Evolutionary conservation across 2,797 vertebrate species (phyloP), one percentile per base, ranked within the genome.

Genomic region (Microhierax caerulescens): DNA sequence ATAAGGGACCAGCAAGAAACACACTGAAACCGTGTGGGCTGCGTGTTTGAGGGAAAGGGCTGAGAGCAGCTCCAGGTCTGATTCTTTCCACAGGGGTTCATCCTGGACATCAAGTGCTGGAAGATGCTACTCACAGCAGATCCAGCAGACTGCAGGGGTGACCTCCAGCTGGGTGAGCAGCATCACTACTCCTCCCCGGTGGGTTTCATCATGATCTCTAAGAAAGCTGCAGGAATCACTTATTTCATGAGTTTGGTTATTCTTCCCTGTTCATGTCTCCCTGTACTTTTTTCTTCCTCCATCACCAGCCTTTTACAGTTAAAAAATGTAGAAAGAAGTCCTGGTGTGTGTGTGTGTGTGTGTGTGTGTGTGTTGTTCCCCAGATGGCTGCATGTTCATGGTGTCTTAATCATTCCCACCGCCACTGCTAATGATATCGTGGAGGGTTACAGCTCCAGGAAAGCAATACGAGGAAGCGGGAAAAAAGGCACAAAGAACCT

Each of bases 141-240:
- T 43, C 37, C 54, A 50, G 68, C 54, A 50, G 68, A 11, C 77
- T 16, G 2, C 0, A 1, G n/a, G 41, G 63, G 7, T 1, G 3
- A 48, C 18, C 48, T 67, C 67, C 48, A 43, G 25, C 61, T 13
- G 32, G 43, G 73, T 0, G 0, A 91, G 23, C 27, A 69, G 61
- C 22, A 4, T 24, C 60, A 11, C 17, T 5, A 10, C 5, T 39
- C 78, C 16, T 24, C 37, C 36, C 84, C 4, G 2, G 5, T 24
- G 78, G 50, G 19, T 75, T 51, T 57, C 76, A 63, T 20, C 37
- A 50, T 0, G 0, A 28, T 2, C 72, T 64, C 72, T 11, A 43
- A 28, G 34, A 27, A 74, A 89, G 32, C 56, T 45, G n/a, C 41
- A 72, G 53, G 45, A 73, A 56, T 30, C 50, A 23, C 47, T 72